Base-by-base conservation (phyloP, 2,113 vertebrate genomes). In the Salminus brasiliensis region DNA sequence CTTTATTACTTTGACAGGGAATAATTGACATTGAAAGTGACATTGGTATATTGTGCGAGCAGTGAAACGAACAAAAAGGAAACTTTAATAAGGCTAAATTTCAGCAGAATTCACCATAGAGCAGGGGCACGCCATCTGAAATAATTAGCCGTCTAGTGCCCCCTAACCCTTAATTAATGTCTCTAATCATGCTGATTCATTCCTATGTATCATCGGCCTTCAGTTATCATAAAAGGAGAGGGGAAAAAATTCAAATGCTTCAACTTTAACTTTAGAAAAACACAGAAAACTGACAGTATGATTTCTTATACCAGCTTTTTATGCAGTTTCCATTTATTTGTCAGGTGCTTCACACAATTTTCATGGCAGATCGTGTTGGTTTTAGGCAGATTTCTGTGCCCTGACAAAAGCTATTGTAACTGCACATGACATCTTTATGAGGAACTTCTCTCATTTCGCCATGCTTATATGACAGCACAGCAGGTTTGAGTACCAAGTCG, bases 381-480 rank as follows among this genome's bases (percentile, higher is more conserved):
- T 62, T 36, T 21, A 49, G 30, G n/a, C 55, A 78, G 43, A 63
- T 21, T 49, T 49, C 15, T 49, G 29, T 34, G 29, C 15, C 53
- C 21, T 43, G 43, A 41, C 63, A 30, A 69, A 78, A 73, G 52
- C 5, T 47, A 69, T 32, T 66, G 34, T 30, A 41, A 43, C 55
- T 78, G 70, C 53, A 74, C 52, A 32, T 32, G 63, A n/a, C 30
- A 63, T 55, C 52, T 83, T 69, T 74, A 69, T 81, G 65, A 63
- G 34, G 70, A 53, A 30, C 55, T 78, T 76, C 57, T 78, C 78
- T 80, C 36, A 80, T 80, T 77, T 39, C 62, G 57, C 43, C 25
- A 49, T 67, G 55, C 27, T 72, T 65, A 70, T 43, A 63, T 70
- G 74, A 41, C 59, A 57, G 71, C 59, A 67, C 53, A 80, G 63